Base-by-base conservation (phyloP, 2,113 vertebrate species). In the Cettia cetti region DNA sequence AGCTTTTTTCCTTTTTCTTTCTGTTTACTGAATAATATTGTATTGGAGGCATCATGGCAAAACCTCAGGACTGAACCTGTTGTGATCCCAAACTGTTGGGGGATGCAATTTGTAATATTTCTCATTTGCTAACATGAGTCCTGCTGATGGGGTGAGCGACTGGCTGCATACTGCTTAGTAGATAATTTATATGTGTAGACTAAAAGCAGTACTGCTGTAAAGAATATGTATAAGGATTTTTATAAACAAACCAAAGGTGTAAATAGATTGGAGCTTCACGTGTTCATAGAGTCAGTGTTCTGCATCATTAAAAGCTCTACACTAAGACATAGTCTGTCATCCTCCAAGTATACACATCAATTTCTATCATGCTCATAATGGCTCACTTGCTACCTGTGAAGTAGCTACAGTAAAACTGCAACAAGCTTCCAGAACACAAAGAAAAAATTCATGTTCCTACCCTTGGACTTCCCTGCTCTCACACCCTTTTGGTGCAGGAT, bases 171-270 rank as follows among this genome's bases (percentile, higher is more conserved):
- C 13, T 60, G 53, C 39, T 75, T 50, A 86, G 47, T 23, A 91
- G 47, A 57, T 37, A 79, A 94, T 95, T 92, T 89, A 85, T 64
- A 52, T 10, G 8, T 79, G 74, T 39, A 40, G 75, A 35, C 89
- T 95, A 87, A 92, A 95, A 95, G 69, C 11, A 0, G 21, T 75
- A 52, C 64, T 86, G 33, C 52, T 91, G 52, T 68, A 87, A 71
- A 84, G 45, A 61, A 65, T 65, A 90, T n/a, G n/a, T 53, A 50
- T 33, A 72, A 82, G 42, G 19, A 6, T 76, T 92, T 85, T 95
- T 69, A 79, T 76, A 76, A 96, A 95, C 78, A 95, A 76, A 91
- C 18, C 22, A 75, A 87, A 87, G 57, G 40, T 76, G 53, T 79
- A 94, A 95, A 96, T 86, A 90, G 85, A 95, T 61, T 69, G 53